These are phyloP conservation scores for Gymnoscelis rufifasciata DNA, from an alignment of 2,888 invertebrate genomes.

Conservation along the genomic window DNA sequence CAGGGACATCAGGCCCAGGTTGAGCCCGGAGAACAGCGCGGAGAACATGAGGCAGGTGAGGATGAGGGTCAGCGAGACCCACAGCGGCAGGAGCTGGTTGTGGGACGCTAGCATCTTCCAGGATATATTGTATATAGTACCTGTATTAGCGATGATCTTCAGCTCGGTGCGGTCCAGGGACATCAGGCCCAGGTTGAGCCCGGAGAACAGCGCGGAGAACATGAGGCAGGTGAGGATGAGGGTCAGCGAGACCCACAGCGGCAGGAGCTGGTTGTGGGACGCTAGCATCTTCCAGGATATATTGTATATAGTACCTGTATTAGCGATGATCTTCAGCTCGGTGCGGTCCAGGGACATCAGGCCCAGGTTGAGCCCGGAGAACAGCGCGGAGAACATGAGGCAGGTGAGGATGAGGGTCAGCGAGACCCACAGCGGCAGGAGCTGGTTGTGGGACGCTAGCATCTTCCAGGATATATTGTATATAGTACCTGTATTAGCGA, in stretches of 20 bases:
- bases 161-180: conserved; percentile 96
- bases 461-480: no score
- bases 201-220: conserved; percentile 97
- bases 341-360: conserved; percentile 98
- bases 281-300: no score
- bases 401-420: conserved; percentile 84
- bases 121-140: no score
- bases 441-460: no score
- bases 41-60: conserved; percentile 89
- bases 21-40: conserved; percentile 97
- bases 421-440: conserved; percentile 87
- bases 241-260: conserved; percentile 86
- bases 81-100: conserved; percentile 80
- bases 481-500: conserved; percentile 92
- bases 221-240: conserved; percentile 86
- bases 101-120: neutral
- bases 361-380: conserved; percentile 97
- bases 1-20: conserved; percentile 96
- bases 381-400: conserved; percentile 93
- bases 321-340: conserved; percentile 95
- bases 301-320: no score
- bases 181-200: conserved; percentile 98
- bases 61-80: conserved; percentile 86
- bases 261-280: conserved; percentile 71
- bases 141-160: conserved; percentile 95